Percentiles rank a stretch among this genome's conserved stretches.
These are phyloP conservation scores for Furcula furcula DNA, from an alignment of 2,888 invertebrate species.

Conservation along the genomic window DNA sequence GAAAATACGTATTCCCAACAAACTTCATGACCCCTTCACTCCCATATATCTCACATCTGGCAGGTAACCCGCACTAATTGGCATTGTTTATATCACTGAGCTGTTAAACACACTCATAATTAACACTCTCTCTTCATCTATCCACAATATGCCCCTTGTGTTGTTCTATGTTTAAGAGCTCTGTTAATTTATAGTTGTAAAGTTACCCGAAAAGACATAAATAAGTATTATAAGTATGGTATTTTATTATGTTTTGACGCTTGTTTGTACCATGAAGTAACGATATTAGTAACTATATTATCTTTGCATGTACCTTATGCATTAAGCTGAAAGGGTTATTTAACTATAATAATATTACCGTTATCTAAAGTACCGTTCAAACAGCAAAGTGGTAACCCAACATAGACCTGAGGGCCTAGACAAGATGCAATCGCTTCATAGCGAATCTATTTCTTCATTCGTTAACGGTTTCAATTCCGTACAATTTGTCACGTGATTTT, in stretches of 20 bases:
- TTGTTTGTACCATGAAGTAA: too few species aligned
- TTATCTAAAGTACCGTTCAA: background rate
- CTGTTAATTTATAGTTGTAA: constrained; percentile 4
- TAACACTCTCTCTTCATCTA: constrained; percentile 12
- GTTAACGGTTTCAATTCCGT: too few species aligned
- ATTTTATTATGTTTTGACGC: too few species aligned
- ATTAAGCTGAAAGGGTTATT: background rate
- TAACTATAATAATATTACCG: too few species aligned
- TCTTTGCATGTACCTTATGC: background rate
- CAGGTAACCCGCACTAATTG: constrained; percentile 16
- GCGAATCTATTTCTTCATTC: too few species aligned
- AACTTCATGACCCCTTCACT: constrained; percentile 5
- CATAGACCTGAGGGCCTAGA: too few species aligned
- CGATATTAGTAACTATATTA: too few species aligned
- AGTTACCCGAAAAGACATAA: background rate
- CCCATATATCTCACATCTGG: constrained; percentile 4
- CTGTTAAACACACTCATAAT: constrained; percentile 11
- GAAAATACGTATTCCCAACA: background rate
- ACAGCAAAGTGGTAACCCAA: background rate
- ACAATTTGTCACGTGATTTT: too few species aligned
- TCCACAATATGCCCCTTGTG: constrained; percentile 13
- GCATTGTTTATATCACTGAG: constrained; percentile 18
- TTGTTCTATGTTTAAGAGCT: constrained; percentile 9
- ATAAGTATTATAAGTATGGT: too few species aligned
- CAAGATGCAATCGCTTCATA: too few species aligned